Conservation (phyloP, 2,888 invertebrate genomes). For the Sesia bembeciformis region DNA sequence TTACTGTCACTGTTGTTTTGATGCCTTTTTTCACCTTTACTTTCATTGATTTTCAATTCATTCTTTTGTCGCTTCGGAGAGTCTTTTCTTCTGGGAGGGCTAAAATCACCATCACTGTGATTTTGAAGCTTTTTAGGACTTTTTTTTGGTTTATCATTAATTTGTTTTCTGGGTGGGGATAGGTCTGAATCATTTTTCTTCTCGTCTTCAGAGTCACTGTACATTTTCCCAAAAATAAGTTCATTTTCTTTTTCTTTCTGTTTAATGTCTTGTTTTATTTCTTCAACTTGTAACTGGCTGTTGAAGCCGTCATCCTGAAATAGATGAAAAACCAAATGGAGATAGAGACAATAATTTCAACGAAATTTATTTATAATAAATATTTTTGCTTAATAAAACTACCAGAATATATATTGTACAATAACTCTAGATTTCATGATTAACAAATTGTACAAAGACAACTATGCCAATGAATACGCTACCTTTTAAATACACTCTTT, state of each 20-base stretch:
- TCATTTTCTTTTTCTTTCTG: constrained; percentile 58
- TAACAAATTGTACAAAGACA: too few species aligned
- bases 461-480: too few species aligned
- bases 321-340: not conserved
- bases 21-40: not conserved
- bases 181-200: constrained; percentile 36
- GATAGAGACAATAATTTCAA: too few species aligned
- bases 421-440: too few species aligned
- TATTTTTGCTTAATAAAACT: too few species aligned
- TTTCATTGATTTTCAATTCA: constrained; percentile 14
- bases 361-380: too few species aligned
- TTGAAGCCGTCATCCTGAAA: constrained; percentile 66
- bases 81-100: constrained; percentile 33
- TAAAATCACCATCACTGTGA: constrained; percentile 45
- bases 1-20: constrained; percentile 12
- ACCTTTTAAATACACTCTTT: too few species aligned
- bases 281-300: constrained; percentile 57
- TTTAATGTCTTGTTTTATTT: constrained; percentile 51
- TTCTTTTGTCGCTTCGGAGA: constrained; percentile 10
- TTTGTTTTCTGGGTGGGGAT: constrained; percentile 21
- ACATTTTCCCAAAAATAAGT: constrained; percentile 64
- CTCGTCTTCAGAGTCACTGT: constrained; percentile 64
- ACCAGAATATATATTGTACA: too few species aligned
- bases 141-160: constrained; percentile 5
- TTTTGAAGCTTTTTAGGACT: constrained; percentile 8